Percentiles rank a stretch among this genome's conserved stretches.
Conservation (phyloP, 2,888 invertebrate species). For the Nemotelus pantherinus region DNA sequence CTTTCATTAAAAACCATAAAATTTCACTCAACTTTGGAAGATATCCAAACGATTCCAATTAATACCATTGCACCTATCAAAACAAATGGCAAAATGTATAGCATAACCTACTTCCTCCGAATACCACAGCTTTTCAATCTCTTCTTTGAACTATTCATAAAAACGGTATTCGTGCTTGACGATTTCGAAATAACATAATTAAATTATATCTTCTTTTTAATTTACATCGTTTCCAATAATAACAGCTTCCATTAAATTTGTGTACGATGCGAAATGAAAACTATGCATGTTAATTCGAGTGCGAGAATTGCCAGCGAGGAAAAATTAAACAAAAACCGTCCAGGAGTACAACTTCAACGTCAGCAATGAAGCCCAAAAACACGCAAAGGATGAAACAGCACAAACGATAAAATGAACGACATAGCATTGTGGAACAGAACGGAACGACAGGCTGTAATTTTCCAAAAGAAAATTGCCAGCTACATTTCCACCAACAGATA, state of each 20-base stretch:
- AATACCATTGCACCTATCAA: too few species aligned
- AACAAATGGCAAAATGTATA: too few species aligned
- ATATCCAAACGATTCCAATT: too few species aligned
- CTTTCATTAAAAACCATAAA: too few species aligned
- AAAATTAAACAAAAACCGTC: conserved; percentile 3
- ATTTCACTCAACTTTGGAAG: too few species aligned
- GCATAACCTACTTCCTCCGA: too few species aligned
- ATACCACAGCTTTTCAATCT: too few species aligned
- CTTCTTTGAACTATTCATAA: too few species aligned
- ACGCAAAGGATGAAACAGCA: not conserved
- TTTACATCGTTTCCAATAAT: not conserved
- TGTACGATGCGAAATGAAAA: not conserved
- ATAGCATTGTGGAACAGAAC: too few species aligned
- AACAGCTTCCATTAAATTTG: not conserved
- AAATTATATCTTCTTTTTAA: not conserved
- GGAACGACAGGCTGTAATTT: too few species aligned
- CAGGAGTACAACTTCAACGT: not conserved
- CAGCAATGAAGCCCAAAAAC: not conserved
- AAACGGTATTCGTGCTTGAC: not conserved
- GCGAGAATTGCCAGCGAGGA: not conserved
- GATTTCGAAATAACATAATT: conserved; percentile 10
- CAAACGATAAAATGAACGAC: not conserved
- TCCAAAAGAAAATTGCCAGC: too few species aligned
- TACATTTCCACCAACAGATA: too few species aligned
- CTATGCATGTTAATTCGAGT: not conserved